Conservation (phyloP, 2,797 vertebrate genomes). For the Rachycentron canadum region DNA sequence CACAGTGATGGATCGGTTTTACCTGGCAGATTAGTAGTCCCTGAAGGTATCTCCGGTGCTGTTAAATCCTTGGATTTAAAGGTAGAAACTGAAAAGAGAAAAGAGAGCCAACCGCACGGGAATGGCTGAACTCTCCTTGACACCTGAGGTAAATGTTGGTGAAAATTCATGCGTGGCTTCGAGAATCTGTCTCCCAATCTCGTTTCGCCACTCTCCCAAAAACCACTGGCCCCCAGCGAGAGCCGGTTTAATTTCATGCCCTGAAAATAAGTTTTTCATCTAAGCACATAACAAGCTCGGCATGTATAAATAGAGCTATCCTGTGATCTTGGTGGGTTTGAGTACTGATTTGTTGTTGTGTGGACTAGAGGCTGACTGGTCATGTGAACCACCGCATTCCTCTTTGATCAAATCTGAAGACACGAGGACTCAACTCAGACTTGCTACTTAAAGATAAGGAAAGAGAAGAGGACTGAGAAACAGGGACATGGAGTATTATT, state of each 20-base stretch:
- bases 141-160: conserved; percentile 3
- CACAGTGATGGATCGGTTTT: neutral
- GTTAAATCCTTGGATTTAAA: neutral
- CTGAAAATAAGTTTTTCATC: conserved; percentile 14
- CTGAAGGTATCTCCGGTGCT: neutral
- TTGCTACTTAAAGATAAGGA: neutral
- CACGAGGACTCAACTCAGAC: neutral
- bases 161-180: neutral
- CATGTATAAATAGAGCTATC: conserved; percentile 5
- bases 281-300: neutral
- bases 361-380: conserved; percentile 1
- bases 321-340: conserved; percentile 14
- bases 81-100: neutral
- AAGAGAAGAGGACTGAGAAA: neutral
- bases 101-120: neutral
- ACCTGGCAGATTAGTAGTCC: neutral
- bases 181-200: conserved; percentile 26
- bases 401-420: conserved; percentile 35
- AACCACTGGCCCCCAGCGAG: neutral
- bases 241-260: conserved; percentile 24
- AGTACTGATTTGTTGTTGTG: conserved; percentile 25
- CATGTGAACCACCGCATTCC: conserved; percentile 11
- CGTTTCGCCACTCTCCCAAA: neutral
- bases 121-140: conserved; percentile 8
- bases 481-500: no score